These are phyloP conservation scores for Moxostoma hubbsi DNA, from an alignment of 2,797 vertebrate genomes.

Conservation along the genomic window DNA sequence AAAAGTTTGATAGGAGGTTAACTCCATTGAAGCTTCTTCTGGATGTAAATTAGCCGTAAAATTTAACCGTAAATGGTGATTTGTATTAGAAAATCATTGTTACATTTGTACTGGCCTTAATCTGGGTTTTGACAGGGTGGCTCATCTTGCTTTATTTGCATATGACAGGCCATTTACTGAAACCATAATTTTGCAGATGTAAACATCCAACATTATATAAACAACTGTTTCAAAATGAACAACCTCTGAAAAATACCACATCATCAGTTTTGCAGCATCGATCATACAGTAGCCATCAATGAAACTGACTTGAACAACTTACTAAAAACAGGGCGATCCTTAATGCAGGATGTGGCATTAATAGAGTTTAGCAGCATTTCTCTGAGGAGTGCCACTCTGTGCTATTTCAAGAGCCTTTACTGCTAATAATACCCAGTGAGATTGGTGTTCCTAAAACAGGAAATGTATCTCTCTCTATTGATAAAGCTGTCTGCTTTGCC, in stretches of 20 bases:
- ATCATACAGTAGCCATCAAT: too few species aligned
- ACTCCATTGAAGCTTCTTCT: too few species aligned
- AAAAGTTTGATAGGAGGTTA: too few species aligned
- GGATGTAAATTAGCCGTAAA: too few species aligned
- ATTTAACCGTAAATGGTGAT: neutral
- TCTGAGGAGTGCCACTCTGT: neutral
- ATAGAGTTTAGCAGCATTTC: neutral
- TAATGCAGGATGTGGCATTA: neutral
- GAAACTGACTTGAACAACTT: neutral
- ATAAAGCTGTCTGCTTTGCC: slow-evolving; percentile 9
- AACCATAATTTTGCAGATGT: neutral
- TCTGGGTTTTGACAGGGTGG: neutral
- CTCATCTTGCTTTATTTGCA: neutral
- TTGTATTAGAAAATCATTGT: neutral
- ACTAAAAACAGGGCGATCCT: neutral
- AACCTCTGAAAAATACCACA: neutral
- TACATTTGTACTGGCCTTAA: neutral
- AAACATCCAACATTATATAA: neutral
- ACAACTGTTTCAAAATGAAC: slow-evolving; percentile 6
- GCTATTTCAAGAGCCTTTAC: slow-evolving; percentile 10
- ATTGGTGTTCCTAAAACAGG: slow-evolving; percentile 29
- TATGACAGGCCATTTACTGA: neutral
- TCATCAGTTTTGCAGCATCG: neutral
- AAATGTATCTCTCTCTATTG: slow-evolving; percentile 6
- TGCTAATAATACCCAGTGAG: slow-evolving; percentile 22